Evolutionary conservation across 1,140 invertebrate species (phyloP), one percentile per base, ranked within the genome.

Genomic region (Heterodera schachtii): DNA sequence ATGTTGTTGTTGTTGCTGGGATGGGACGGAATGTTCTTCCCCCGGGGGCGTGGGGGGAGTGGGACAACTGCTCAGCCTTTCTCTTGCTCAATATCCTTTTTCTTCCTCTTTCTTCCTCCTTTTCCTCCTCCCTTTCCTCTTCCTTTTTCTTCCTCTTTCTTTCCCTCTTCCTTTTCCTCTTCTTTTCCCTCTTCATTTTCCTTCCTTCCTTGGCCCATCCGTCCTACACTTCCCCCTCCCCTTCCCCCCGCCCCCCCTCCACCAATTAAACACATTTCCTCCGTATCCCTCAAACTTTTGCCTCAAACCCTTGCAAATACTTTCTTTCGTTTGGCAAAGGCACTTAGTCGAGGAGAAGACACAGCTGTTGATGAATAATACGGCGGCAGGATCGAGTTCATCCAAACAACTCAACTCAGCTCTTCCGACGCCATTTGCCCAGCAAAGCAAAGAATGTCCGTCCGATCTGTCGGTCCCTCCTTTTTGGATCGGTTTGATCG

Each of bases 261-360:
- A 19, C 46, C 49, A 47, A 47, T 73, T 73, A 47, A 46, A 47
- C 49, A 47, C 16, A 47, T 73, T 73, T 13, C 49, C 71, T n/a
- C 16, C 16, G 13, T 3, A 47, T 13, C 16, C 46, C 44, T 19
- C 11, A 13, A 19, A 19, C 5, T 13, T 2, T 73, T n/a, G 11
- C 46, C 46, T 73, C 71, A 73, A 52, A 47, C 4, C 46, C 49
- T 73, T 46, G 71, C 71, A 52, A 73, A 47, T 19, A 73, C 13
- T n/a, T 73, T 46, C 44, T 71, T 71, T n/a, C 16, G 44, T 19
- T 73, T 13, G 16, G 71, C 11, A 4, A 47, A 47, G 8, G 44
- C 71, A 47, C 49, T 73, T 73, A 47, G 46, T 19, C 71, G 71
- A 64, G 52, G 52, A 52, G 57, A 64, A 64, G 57, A 64, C 57